A percentile compares a stretch with the other conserved stretches of the same genome.
Evolutionary conservation across 1,140 invertebrate species (phyloP).

Genomic region (Lysiphlebus fabarum): DNA sequence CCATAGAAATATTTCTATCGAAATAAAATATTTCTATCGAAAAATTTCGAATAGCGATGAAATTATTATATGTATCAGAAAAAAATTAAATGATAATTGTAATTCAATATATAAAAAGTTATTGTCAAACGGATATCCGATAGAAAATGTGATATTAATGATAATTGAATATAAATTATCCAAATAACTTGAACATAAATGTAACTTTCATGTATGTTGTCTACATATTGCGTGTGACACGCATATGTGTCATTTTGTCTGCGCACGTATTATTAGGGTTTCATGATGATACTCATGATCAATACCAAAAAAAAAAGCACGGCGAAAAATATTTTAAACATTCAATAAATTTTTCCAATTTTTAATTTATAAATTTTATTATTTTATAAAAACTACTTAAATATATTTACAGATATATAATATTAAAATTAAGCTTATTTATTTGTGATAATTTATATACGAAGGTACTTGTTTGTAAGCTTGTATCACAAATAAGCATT

Average conservation of each 20-base stretch:
- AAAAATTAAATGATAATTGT: too few relatives aligned
- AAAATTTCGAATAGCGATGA: too few relatives aligned
- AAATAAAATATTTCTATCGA: too few relatives aligned
- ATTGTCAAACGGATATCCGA: too few relatives aligned
- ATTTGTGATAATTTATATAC: too few relatives aligned
- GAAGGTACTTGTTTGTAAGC: too few relatives aligned
- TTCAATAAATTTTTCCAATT: background rate
- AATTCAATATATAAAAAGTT: too few relatives aligned
- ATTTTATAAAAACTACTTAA: background rate
- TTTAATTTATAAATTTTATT: background rate
- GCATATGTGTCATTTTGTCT: constrained; percentile 44
- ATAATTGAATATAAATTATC: background rate
- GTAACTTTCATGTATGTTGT: background rate
- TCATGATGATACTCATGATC: constrained; percentile 33
- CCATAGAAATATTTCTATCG: too few relatives aligned
- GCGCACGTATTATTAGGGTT: constrained; percentile 50
- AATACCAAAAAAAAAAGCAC: too few relatives aligned
- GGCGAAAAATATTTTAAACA: background rate
- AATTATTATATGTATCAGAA: too few relatives aligned
- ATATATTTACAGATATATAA: background rate
- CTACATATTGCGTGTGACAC: constrained; percentile 34
- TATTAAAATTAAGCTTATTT: background rate
- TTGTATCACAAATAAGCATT: too few relatives aligned
- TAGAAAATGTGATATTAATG: too few relatives aligned
- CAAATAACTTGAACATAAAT: background rate